Conservation (phyloP, 2,113 vertebrate genomes). For the Vireo altiloquus region DNA sequence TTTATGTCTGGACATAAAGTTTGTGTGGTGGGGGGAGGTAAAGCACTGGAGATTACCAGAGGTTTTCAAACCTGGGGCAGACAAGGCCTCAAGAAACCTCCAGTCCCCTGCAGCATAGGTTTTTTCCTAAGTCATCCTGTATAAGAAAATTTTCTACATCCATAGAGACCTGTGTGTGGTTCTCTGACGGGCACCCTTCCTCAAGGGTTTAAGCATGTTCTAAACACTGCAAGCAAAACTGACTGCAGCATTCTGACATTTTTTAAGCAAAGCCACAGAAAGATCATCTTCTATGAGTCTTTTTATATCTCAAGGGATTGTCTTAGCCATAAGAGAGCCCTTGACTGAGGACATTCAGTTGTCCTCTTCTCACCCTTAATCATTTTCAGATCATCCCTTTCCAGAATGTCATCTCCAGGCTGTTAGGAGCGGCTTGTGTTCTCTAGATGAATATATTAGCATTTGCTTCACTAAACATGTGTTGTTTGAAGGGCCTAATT, state of each 20-base stretch:
- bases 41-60: not conserved
- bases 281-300: not conserved
- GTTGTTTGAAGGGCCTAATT: constrained; percentile 11
- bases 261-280: not conserved
- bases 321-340: not conserved
- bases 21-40: not conserved
- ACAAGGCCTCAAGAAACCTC: not conserved
- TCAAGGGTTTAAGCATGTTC: not conserved
- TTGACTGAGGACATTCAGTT: not conserved
- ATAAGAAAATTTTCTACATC: not conserved
- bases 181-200: not conserved
- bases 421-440: not conserved
- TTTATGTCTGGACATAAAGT: not conserved
- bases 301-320: not conserved
- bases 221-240: not conserved
- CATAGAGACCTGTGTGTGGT: not conserved
- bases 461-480: not conserved
- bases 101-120: not conserved
- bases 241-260: not conserved
- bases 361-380: not conserved
- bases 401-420: not conserved
- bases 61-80: not conserved
- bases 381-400: not conserved
- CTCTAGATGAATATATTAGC: not conserved
- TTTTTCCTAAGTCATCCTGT: not conserved